A percentile compares a stretch with the other conserved stretches of the same genome.
Evolutionary conservation across 2,113 vertebrate species (phyloP).

Genomic region (Craseonycteris thonglongyai): DNA sequence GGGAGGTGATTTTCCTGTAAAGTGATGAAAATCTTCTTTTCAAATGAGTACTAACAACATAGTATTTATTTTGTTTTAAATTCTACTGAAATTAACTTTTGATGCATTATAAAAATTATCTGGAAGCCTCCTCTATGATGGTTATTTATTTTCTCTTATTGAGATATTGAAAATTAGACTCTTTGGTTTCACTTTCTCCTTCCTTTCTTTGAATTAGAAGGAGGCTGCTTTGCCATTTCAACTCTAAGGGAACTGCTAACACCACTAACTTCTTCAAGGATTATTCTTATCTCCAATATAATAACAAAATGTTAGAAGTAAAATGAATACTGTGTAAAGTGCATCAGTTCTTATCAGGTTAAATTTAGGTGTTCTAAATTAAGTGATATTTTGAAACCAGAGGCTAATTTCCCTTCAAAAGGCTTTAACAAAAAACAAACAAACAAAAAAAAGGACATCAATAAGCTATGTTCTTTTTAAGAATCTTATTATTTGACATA

Average conservation of each 20-base stretch:
- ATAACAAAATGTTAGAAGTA: conserved; percentile 24
- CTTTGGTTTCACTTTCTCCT: conserved; percentile 57
- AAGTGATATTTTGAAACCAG: not conserved
- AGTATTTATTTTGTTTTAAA: conserved; percentile 22
- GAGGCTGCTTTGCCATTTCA: not conserved
- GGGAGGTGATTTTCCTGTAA: conserved; percentile 28
- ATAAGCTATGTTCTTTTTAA: not conserved
- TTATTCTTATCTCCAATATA: not conserved
- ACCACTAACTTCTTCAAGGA: conserved; percentile 24
- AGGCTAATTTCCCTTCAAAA: conserved; percentile 2
- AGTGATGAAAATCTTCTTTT: conserved; percentile 41
- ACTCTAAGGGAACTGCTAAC: not conserved
- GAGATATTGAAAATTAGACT: conserved; percentile 30
- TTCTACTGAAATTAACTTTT: not conserved
- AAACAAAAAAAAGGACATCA: not conserved
- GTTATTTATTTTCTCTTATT: conserved; percentile 15
- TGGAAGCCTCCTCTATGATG: not conserved
- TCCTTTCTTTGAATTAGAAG: conserved; percentile 27
- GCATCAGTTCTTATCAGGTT: not conserved
- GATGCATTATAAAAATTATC: conserved; percentile 40
- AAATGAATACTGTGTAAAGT: not conserved
- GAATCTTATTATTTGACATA: conserved; percentile 1
- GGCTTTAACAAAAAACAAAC: not conserved
- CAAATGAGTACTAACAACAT: not conserved
- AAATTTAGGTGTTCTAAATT: not conserved